Evolutionary conservation across 2,888 invertebrate genomes (phyloP), one percentile per base, ranked within the genome.

Genomic region (Hylaea fasciaria): DNA sequence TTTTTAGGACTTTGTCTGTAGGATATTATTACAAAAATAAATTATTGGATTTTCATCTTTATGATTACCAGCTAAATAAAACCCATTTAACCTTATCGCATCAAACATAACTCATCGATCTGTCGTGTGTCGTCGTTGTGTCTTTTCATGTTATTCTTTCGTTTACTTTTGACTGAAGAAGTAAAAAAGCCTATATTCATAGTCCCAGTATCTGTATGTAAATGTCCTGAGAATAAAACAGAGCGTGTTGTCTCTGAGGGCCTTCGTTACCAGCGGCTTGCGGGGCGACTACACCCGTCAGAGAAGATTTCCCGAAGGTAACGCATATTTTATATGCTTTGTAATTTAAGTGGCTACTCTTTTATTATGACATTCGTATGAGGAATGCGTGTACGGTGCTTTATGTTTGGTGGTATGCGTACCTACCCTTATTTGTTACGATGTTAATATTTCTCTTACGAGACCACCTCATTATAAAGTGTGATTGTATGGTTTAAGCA

Each of bases 231-330:
- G 45, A 66, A 65, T 62, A 68, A 62, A 64, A 61, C 49, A 49
- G 56, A 45, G 61, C 13, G 5, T 56, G 48, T 50, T 53, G 54
- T 65, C 64, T 79, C 82, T 13, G 54, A 68, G 81, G 85, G 73
- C 73, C 76, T 84, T 85, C 78, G 81, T 85, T 82, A 82, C 82
- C 84, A 82, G 39, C 50, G 82, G 81, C 76, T 85, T 83, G 83
- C 77, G 83, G 82, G 82, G 79, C 78, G 79, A 82, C 81, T 85
- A 82, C 79, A 79, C 79, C 76, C 80, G 73, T 77, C 76, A 75
- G 76, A 69, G 79, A 81, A 88, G 87, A 90, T 90, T 90, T 89
- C 89, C 89, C 89, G 76, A 57, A 80, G 88, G 89, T 82, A 81
- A 83, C 81, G 87, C 87, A 88, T 89, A 86, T 86, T 86, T 88